These are phyloP conservation scores for Callithrix jacchus DNA, from an alignment of 2,113 vertebrate genomes.

Conservation along the genomic window DNA sequence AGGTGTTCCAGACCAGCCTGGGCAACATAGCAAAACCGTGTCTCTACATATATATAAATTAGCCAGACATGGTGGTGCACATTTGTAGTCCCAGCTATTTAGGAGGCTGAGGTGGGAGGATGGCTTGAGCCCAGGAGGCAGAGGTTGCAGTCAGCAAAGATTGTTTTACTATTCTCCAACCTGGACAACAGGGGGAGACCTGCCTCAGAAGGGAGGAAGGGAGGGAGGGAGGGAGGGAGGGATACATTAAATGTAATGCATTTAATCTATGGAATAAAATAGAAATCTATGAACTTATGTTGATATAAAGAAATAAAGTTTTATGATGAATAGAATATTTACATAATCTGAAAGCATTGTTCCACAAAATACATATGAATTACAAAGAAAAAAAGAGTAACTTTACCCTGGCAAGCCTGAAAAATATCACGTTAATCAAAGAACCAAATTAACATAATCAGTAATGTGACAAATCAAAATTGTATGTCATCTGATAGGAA, in stretches of 20 bases:
- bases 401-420: neutral
- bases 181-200: too few species aligned
- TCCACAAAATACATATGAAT: neutral
- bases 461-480: neutral
- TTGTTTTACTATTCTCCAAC: too few species aligned
- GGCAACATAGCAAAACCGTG: too few species aligned
- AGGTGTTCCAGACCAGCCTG: too few species aligned
- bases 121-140: too few species aligned
- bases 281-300: neutral
- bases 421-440: neutral
- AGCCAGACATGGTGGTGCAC: too few species aligned
- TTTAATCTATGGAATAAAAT: neutral
- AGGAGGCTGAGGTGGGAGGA: too few species aligned
- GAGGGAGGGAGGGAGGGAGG: too few species aligned
- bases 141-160: too few species aligned
- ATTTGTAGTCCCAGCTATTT: too few species aligned
- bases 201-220: too few species aligned
- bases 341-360: neutral
- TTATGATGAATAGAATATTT: neutral
- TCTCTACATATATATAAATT: too few species aligned
- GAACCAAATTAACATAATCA: neutral
- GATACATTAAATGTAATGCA: neutral
- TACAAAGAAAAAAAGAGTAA: neutral
- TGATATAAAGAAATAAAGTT: neutral
- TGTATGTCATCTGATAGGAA: neutral